Base-by-base conservation (phyloP, 1,140 invertebrate genomes). In the Thaumetopoea pityocampa region DNA sequence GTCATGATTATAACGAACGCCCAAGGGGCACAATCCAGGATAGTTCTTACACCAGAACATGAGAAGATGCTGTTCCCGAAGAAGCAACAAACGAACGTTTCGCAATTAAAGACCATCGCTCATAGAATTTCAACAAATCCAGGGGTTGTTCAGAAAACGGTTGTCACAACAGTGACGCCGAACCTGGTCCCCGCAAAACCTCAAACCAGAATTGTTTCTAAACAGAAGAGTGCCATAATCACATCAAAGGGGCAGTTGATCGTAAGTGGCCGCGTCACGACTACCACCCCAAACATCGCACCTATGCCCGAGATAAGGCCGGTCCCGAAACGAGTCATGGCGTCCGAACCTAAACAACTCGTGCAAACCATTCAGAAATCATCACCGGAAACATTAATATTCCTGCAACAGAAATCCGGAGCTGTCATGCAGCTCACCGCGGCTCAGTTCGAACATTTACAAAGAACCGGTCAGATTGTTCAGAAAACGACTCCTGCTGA, bases 1-100 rank as follows among this genome's bases (percentile, higher is more conserved):
- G 85, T 89, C 5, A 88, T 90, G 87, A 88, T 89, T 18, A 80
- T 90, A 14, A 89, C 88, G 0, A 87, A 89, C 50, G 77, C 86
- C 19, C 88, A 88, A 48, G 87, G 87, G 19, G 72, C 85, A 12
- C 87, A 88, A 42, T 86, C 86, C 14, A 74, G 85, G 48, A 83
- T 88, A 35, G 68, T 88, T 2, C 57, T 90, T 7, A 88, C 87
- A 17, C 85, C 88, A 1, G 86, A 87, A 52, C 87, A 89, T 49
- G 87, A 89, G 47, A 87, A 87, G 62, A 71, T 86, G 38, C 44
- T 88, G n/a, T 83, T 86, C 23, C 81, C 85, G 8, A 86, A 87
- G 55, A 79, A 76, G 34, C 68, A 77, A 50, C 66, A 71, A 23
- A 42, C 69, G 5, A 79, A 70, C 37, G 40, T 72, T 27, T 71